Percentiles rank a stretch among this genome's conserved stretches.
Evolutionary conservation across 2,888 invertebrate species (phyloP).

Genomic region (Noctua pronuba): DNA sequence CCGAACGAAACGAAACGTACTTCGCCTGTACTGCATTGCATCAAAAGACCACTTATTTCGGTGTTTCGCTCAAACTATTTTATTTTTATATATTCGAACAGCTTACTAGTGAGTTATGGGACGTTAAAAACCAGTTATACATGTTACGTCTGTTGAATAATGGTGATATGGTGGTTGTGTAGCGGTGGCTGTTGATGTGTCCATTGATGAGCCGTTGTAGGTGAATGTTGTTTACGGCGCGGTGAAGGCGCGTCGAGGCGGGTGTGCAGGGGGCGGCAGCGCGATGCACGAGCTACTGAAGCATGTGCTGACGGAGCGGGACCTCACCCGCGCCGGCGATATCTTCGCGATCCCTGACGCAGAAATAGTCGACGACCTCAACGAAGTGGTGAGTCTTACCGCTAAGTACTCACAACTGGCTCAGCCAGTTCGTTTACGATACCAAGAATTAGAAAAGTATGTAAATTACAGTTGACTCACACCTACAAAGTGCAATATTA

Average conservation of each 20-base stretch:
- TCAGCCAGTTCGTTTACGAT: conserved; percentile 66
- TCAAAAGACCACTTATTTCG: conserved; percentile 63
- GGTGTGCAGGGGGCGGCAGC: conserved; percentile 57
- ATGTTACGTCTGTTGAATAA: conserved; percentile 54
- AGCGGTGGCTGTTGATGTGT: conserved; percentile 75
- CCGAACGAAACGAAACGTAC: conserved; percentile 72
- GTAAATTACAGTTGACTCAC: conserved; percentile 48
- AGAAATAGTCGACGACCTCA: conserved; percentile 95
- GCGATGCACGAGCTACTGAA: conserved; percentile 97
- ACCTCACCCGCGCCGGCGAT: conserved; percentile 97
- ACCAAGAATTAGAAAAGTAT: conserved; percentile 49
- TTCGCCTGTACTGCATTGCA: conserved; percentile 65
- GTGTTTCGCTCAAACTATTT: conserved; percentile 69
- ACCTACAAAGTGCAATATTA: conserved; percentile 7
- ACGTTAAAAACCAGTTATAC: conserved; percentile 52
- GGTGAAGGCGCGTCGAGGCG: conserved; percentile 52
- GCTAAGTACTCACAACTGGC: conserved; percentile 48
- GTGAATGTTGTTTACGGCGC: conserved; percentile 69
- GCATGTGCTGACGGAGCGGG: conserved; percentile 96
- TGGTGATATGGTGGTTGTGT: conserved; percentile 49
- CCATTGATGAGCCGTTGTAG: conserved; percentile 61
- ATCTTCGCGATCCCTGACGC: conserved; percentile 96
- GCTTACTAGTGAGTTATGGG: conserved; percentile 58
- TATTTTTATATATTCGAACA: conserved; percentile 60
- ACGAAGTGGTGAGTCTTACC: conserved; percentile 93